Evolutionary conservation across 2,888 invertebrate species (phyloP), one percentile per base, ranked within the genome.

Genomic region (Orgyia antiqua): DNA sequence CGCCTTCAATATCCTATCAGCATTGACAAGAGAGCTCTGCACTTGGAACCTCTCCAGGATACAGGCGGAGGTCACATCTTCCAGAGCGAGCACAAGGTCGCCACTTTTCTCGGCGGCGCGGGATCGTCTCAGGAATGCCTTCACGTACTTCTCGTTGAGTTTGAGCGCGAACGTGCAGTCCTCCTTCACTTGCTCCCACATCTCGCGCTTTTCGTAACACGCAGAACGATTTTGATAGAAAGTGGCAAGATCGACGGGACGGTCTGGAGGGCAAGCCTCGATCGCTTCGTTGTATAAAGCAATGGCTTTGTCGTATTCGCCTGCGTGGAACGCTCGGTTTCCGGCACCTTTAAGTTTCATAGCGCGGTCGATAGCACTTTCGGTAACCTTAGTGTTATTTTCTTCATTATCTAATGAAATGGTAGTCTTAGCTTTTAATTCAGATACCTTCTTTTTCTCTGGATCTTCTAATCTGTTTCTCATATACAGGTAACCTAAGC

Each of bases 181-280:
- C 42, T 92, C 90, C 59, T 95, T 93, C 0, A 97, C 96, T 45
- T 92, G 89, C 39, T 90, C 90, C 89, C 93, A 94, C 76, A 94
- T 93, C 74, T 93, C 92, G 63, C 97, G 83, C 73, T 96, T 94
- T 73, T 98, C 98, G 73, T 96, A 95, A 24, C 97, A 95, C 9
- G 98, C 98, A 7, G 98, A 98, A 55, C 97, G 91, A 68, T 98
- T 98, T 73, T 98, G 98, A 73, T 96, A 97, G 76, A 95, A 97
- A 9, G 95, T 97, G 0, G 98, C 93, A 32, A 97, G 79, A 51
- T 95, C 95, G 1, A 89, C 88, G 13, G 87, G 87, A 51, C 92
- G 90, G 33, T 93, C 89, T 41, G 87, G 79, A 0, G 95, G 94
- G 58, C 97, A 97, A 17, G 93, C 88, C 52, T 96, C 95, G 31